Percentiles rank a stretch among this genome's conserved stretches.
Evolutionary conservation across 2,113 vertebrate genomes (phyloP).

Genomic region (Rousettus leschenaultii): DNA sequence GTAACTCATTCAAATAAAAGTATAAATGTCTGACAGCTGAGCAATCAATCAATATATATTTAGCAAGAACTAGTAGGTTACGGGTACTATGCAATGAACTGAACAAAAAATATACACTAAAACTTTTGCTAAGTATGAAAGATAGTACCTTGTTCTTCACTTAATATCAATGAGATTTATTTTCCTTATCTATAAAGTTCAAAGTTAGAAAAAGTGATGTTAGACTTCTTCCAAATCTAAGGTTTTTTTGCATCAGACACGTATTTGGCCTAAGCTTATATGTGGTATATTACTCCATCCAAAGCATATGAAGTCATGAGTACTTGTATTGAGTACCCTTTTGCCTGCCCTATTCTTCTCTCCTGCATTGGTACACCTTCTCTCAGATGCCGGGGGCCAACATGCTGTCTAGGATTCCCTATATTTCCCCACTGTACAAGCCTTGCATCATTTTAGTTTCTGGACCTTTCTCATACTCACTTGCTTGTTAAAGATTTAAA

Average conservation of each 20-base stretch:
- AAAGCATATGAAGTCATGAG: background rate
- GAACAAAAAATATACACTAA: background rate
- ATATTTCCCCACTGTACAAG: background rate
- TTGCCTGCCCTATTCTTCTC: background rate
- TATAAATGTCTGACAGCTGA: background rate
- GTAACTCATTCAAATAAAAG: background rate
- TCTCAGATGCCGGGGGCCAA: background rate
- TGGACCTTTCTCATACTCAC: background rate
- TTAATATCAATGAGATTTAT: background rate
- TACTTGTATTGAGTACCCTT: background rate
- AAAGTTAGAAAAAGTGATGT: background rate
- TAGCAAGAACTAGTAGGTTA: background rate
- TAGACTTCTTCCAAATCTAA: background rate
- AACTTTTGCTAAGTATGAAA: background rate
- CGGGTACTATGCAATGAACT: background rate
- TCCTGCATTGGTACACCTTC: background rate
- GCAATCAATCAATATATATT: background rate
- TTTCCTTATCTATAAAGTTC: background rate
- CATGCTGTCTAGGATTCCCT: background rate
- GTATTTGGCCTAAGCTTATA: background rate
- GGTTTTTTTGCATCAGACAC: background rate
- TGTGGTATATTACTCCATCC: background rate
- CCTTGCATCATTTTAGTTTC: background rate
- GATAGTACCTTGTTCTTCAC: background rate
- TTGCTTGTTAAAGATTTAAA: slow-evolving; percentile 9